Evolutionary conservation across 2,797 vertebrate genomes (phyloP), one percentile per base, ranked within the genome.

Genomic region (Sternarchorhynchus goeldii): DNA sequence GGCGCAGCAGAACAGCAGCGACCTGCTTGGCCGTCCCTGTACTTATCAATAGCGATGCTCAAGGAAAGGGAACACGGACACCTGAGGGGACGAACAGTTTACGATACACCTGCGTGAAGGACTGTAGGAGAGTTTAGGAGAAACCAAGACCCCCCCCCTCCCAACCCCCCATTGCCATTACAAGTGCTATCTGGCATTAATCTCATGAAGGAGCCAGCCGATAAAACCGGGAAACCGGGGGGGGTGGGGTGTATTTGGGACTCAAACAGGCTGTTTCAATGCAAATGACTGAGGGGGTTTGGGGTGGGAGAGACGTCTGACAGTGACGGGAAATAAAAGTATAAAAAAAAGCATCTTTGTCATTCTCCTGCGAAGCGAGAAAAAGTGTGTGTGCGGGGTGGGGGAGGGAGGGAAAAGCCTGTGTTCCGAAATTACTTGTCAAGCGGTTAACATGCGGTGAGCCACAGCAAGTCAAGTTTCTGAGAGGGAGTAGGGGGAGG

Each of bases 241-340:
- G 45, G 3, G 45, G 45, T 1, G 34, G 45, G 45, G 45, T 10
- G 75, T 82, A 82, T 82, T 78, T 82, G 78, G 80, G 75, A 76
- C 76, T 77, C 76, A 78, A 82, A 82, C 76, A 76, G 81, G 76
- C 76, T 82, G 81, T 78, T 71, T 82, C 81, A 78, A 71, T 78
- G 66, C 80, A 82, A 78, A 78, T 78, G 80, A 78, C 78, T 78
- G 66, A 2, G 66, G 76, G 78, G 67, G 64, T 64, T 68, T 68
- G 64, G 78, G 60, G 57, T 64, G 75, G 73, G 69, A 68, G 76
- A 69, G 76, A 78, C 75, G 64, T 29, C 74, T 75, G 76, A 82
- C 78, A 78, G 76, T 18, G 6, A 78, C 75, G 66, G 77, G 75
- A 82, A 77, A 81, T 41, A 70, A 79, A 36, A 79, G 69, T 68